Evolutionary conservation across 1,140 invertebrate species (phyloP).

Genomic region (Ips nitidus): DNA sequence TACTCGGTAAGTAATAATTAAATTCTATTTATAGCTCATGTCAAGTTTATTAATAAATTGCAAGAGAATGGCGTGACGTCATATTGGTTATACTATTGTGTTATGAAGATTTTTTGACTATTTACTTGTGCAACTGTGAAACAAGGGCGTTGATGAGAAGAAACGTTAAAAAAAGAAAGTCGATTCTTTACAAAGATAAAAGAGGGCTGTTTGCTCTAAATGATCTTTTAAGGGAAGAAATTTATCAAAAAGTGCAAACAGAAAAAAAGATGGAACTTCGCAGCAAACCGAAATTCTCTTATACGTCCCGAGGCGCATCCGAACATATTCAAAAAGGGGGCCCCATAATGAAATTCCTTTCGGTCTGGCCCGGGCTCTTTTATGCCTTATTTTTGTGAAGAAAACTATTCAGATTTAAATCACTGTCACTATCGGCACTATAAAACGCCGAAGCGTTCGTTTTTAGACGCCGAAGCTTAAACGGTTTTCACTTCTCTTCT

Average conservation of each 20-base stretch:
- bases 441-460: slow-evolving; percentile 23
- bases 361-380: slow-evolving; percentile 17
- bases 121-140: no score
- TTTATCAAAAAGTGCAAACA: no score
- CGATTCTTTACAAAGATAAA: no score
- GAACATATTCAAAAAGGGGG: slow-evolving; percentile 18
- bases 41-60: slow-evolving; percentile 3
- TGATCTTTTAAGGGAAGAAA: no score
- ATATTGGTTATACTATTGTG: background rate
- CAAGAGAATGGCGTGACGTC: background rate
- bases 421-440: slow-evolving; percentile 31
- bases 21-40: slow-evolving; percentile 1
- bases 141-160: no score
- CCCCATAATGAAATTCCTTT: slow-evolving; percentile 23
- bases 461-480: slow-evolving; percentile 20
- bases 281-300: no score
- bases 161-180: no score
- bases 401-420: slow-evolving; percentile 32
- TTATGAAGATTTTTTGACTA: no score
- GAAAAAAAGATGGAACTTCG: no score
- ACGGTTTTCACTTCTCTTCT: slow-evolving; percentile 24
- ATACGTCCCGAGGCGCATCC: no score
- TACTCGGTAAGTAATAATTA: slow-evolving; percentile 1
- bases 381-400: slow-evolving; percentile 20
- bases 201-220: no score